Evolutionary conservation across 2,797 vertebrate species (phyloP).

Genomic region (Scolopax rusticola): DNA sequence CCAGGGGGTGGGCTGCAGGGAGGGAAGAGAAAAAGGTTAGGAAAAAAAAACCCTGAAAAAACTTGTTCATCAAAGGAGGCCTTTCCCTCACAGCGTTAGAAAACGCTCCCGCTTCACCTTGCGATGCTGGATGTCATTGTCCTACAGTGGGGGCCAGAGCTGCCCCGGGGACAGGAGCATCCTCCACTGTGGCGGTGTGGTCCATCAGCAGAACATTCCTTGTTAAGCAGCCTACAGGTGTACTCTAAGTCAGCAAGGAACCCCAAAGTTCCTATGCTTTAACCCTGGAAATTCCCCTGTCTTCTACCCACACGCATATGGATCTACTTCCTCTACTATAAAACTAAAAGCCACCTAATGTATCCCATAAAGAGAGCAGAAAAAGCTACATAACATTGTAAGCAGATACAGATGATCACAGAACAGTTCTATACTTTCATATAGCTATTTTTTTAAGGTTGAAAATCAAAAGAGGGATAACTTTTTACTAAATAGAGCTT

Average conservation of each 20-base stretch:
- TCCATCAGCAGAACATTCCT: neutral
- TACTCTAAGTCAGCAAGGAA: neutral
- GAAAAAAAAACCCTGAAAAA: neutral
- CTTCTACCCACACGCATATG: fast-evolving
- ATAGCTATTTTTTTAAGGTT: slow-evolving; percentile 62
- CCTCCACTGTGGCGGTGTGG: fast-evolving
- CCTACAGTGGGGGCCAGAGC: neutral
- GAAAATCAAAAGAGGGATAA: slow-evolving; percentile 55
- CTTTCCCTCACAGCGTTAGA: neutral
- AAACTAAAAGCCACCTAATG: neutral
- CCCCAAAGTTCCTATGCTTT: neutral
- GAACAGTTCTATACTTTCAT: slow-evolving; percentile 21
- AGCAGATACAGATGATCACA: slow-evolving; percentile 1
- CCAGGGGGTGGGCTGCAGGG: slow-evolving; percentile 7
- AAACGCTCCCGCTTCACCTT: neutral
- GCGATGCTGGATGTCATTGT: fast-evolving
- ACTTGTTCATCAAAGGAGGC: neutral
- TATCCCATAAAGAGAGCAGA: neutral
- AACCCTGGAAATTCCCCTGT: neutral
- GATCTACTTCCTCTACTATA: neutral
- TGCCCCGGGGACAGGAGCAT: fast-evolving
- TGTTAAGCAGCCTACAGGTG: neutral
- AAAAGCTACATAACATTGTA: neutral
- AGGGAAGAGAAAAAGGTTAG: neutral
- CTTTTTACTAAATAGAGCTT: slow-evolving; percentile 50